These are phyloP conservation scores for Euplagia quadripunctaria DNA, from an alignment of 2,888 invertebrate species.

Conservation along the genomic window DNA sequence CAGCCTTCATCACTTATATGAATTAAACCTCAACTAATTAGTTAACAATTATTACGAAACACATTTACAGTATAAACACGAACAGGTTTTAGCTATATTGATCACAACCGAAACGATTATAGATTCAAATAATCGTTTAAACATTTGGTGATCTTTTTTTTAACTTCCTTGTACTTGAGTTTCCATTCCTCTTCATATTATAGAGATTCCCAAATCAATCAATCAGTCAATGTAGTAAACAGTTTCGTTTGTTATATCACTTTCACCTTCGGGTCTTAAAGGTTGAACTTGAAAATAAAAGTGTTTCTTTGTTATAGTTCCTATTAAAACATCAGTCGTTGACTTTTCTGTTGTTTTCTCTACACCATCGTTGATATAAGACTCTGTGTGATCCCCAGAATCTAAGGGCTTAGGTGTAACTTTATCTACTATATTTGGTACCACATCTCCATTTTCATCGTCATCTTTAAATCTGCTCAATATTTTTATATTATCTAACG, in stretches of 20 bases:
- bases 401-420: neutral
- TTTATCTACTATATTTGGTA: neutral
- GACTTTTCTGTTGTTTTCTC: neutral
- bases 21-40: neutral
- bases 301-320: conserved; percentile 41
- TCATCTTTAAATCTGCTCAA: conserved; percentile 55
- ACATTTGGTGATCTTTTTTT: neutral
- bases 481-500: conserved; percentile 51
- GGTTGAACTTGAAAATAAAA: conserved; percentile 59
- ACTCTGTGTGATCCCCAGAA: neutral
- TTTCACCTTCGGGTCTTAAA: conserved; percentile 59
- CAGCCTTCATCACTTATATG: neutral
- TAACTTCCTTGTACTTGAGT: neutral
- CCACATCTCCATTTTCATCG: conserved; percentile 20
- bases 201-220: neutral
- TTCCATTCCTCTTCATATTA: neutral
- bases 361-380: neutral
- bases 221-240: conserved; percentile 50
- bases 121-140: neutral
- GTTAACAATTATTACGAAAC: neutral
- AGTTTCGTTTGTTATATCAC: conserved; percentile 37
- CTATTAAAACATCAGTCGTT: neutral
- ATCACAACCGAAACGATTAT: neutral
- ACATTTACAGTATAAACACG: neutral
- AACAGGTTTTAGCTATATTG: neutral